Base-by-base conservation (phyloP, 2,113 vertebrate species). In the Turdus rufiventris region DNA sequence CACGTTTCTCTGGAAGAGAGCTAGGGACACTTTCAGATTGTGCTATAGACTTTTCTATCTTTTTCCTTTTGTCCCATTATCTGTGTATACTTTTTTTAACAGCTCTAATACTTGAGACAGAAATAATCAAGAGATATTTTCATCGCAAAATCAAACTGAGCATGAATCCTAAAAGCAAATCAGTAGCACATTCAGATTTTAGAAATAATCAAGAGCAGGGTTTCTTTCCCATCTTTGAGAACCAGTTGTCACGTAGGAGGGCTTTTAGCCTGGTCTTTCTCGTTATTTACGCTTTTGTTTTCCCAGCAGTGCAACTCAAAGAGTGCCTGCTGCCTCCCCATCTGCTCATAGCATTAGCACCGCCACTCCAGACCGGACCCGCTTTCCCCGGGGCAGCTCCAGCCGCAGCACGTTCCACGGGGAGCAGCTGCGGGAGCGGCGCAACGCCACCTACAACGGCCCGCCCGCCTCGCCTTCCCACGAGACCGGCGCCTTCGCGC, bases 321-420 rank as follows among this genome's bases (percentile, higher is more conserved):
- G 99, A 40, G 98, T 97, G 80, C 99, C 99, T n/a, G 98, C 99
- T 94, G 98, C 98, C 73, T 99, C 99, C 72, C 99, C 99, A 0
- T 99, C 99, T 53, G 99, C 99, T 94, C 99, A 99, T 97, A 99
- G 99, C 96, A 99, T 99, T 94, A 99, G 99, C 96, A 98, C 98
- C 53, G 88, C 94, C 78, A 99, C 99, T 38, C 99, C 99, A 1
- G 99, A 99, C 97, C 98, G 99, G 92, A 99, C 99, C 67, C 99
- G 99, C 25, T 99, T 99, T 95, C 99, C 99, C 19, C 98, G 99
- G 5, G 99, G 99, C 53, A 99, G 99, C 94, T 99, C 99, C 71
- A 99, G 99, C 94, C 98, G 99, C 91, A 99, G 99, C 98, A 99
- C 99, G 65, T 99, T 99, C 97, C 99, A 99, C 3, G 99, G 99